Conservation (phyloP, 1,140 invertebrate species). For the Pogonognathellus flavescens region DNA sequence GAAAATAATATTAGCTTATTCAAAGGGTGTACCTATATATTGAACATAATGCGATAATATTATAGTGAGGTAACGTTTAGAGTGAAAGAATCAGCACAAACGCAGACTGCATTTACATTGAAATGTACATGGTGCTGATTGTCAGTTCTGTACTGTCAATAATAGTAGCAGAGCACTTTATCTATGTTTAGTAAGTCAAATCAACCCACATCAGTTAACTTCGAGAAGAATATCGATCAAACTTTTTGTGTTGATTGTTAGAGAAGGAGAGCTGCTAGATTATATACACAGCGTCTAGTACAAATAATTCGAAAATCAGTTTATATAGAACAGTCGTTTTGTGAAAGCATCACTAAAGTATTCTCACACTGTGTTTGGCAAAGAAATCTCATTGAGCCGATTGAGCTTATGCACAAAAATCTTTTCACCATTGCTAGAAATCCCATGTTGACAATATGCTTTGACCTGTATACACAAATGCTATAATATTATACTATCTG, state of each 20-base stretch:
- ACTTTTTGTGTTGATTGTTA: constrained; percentile 21
- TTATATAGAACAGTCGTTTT: not conserved
- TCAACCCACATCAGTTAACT: constrained; percentile 32
- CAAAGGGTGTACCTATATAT: no score
- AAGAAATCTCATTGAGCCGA: not conserved
- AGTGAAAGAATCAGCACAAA: no score
- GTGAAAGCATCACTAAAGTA: constrained; percentile 3
- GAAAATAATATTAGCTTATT: no score
- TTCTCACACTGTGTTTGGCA: constrained; percentile 14
- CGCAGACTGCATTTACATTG: no score
- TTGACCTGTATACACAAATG: no score
- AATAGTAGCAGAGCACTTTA: not conserved
- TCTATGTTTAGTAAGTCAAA: constrained; percentile 26
- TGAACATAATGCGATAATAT: no score
- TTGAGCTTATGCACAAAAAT: no score
- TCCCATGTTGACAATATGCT: no score
- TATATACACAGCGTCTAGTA: not conserved
- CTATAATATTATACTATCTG: no score
- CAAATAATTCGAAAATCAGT: constrained; percentile 13
- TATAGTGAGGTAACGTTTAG: no score
- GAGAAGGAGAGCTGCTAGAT: not conserved
- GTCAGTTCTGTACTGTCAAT: not conserved
- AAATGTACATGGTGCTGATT: not conserved
- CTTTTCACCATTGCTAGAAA: no score
- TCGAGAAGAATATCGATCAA: constrained; percentile 34